Percentiles rank a stretch among this genome's conserved stretches.
These are phyloP conservation scores for Drosophila yakuba DNA, from an alignment of 1,140 invertebrate species.

Conservation along the genomic window DNA sequence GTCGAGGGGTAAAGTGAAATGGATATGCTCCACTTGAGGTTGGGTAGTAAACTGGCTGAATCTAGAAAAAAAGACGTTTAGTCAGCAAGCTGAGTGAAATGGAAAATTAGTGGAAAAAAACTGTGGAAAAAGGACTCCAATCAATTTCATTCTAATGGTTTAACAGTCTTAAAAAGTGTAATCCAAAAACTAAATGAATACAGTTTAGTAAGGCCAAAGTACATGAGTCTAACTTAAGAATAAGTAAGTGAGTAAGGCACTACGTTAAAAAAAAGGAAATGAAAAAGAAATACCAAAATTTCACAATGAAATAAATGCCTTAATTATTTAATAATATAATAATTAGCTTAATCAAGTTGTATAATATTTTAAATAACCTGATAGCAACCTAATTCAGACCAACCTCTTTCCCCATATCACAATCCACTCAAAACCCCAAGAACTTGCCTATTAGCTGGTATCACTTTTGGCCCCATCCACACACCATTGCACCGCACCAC, in stretches of 20 bases:
- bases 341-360: neutral
- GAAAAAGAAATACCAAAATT: neutral
- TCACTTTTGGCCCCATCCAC: conserved; percentile 16
- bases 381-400: conserved; percentile 16
- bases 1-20: conserved; percentile 47
- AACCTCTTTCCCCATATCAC: neutral
- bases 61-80: conserved; percentile 2
- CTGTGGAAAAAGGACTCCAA: neutral
- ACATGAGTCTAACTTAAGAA: neutral
- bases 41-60: neutral
- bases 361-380: conserved; percentile 15
- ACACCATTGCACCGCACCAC: conserved; percentile 35
- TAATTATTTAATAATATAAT: neutral
- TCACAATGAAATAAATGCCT: neutral
- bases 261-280: neutral
- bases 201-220: no score
- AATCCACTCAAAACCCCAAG: conserved; percentile 25
- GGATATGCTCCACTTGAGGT: conserved; percentile 15
- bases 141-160: no score
- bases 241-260: neutral
- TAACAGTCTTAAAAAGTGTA: no score
- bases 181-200: no score
- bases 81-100: neutral
- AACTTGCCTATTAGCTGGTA: conserved; percentile 45
- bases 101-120: conserved; percentile 7